Conservation (phyloP, 2,113 vertebrate species). For the Zosterops japonicus region DNA sequence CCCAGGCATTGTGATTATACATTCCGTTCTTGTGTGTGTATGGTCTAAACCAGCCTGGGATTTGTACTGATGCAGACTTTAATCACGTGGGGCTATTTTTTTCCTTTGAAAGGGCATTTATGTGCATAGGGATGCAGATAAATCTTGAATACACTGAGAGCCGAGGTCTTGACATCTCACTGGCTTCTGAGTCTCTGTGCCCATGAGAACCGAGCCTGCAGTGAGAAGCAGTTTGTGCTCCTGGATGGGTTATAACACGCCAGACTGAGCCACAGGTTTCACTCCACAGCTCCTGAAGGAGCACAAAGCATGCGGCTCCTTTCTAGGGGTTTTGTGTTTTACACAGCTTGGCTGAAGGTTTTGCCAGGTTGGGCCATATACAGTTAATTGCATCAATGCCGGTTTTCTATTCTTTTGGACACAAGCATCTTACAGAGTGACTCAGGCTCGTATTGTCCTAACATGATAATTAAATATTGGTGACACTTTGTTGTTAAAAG, state of each 20-base stretch:
- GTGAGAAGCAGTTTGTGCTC: neutral
- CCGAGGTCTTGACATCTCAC: neutral
- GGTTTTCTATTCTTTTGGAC: neutral
- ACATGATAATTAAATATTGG: neutral
- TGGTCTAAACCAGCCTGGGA: neutral
- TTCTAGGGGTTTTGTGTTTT: neutral
- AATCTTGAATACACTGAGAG: neutral
- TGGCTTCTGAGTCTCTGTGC: neutral
- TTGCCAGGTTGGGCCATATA: neutral
- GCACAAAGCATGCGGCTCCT: neutral
- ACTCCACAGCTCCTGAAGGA: neutral
- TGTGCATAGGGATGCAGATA: neutral
- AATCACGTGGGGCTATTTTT: neutral
- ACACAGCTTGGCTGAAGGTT: neutral
- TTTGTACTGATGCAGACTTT: constrained; percentile 5
- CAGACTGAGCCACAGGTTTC: neutral
- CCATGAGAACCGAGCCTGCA: neutral
- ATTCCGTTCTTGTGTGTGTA: constrained; percentile 17
- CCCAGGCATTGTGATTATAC: neutral
- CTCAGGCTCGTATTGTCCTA: neutral
- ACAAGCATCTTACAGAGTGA: neutral
- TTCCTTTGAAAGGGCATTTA: neutral
- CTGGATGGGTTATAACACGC: constrained; percentile 46
- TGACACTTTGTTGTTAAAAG: neutral
- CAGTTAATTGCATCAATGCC: neutral